phyloP scores from a whole-genome alignment of 2,797 vertebrate genomes.

The Alectoris magna region DNA sequence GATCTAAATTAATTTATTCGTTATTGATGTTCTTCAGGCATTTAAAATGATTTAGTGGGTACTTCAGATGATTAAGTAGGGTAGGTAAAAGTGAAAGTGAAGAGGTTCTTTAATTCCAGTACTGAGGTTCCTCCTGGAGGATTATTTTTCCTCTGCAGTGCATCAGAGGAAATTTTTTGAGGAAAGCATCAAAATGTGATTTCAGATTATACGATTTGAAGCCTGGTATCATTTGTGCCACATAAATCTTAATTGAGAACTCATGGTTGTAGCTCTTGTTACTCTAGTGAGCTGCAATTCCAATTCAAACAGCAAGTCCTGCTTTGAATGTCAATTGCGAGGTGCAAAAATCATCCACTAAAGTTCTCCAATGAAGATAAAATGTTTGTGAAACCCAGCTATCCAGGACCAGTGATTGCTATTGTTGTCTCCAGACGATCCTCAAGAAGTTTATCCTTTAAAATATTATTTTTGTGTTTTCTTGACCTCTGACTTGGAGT shows the following conservation, averaged over 20 bases:
- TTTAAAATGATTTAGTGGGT: neutral
- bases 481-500: neutral
- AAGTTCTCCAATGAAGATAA: neutral
- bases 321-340: neutral
- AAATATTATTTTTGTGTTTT: neutral
- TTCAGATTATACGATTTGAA: neutral
- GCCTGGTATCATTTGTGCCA: neutral
- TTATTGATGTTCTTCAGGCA: neutral
- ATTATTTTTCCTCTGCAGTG: neutral
- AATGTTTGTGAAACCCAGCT: neutral
- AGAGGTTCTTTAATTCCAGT: neutral
- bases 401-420: neutral
- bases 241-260: neutral
- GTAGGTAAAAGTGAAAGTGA: neutral
- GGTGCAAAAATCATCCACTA: neutral
- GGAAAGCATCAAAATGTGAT: neutral
- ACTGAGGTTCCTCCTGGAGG: neutral
- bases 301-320: neutral
- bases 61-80: neutral
- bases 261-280: neutral
- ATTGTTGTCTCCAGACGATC: neutral
- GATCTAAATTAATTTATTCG: conserved; percentile 27
- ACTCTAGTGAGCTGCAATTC: neutral
- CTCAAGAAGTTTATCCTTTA: neutral
- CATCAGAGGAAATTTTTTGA: neutral